Evolutionary conservation across 2,888 invertebrate genomes (phyloP), one percentile per base, ranked within the genome.

Genomic region (Drosophila koepferae): DNA sequence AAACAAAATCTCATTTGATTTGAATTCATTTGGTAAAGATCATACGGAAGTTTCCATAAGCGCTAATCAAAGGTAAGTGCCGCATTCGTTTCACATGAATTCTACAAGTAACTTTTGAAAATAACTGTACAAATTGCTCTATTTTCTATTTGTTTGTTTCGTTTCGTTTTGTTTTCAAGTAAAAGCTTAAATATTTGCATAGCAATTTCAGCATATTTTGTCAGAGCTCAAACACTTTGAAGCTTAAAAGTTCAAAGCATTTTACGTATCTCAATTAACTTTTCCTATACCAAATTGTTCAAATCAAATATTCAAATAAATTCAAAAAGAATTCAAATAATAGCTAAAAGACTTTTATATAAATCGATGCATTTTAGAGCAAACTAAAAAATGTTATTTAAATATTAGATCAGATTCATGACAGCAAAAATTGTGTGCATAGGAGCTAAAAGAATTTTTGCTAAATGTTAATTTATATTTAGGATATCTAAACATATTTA

Each of bases 21-120:
- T 78, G 55, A 71, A 74, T 85, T 75, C 61, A 81, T 74, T 67
- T 72, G 83, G 78, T 79, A 82, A 91, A 93, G 93, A 93, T 89
- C 92, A 92, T 74, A 93, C 93, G 90, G 93, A 93, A 85, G 91
- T 92, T 70, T 92, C 92, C 71, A 91, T 93, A 89, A 93, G 93
- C 80, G 92, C 92, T 70, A 92, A 91, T 58, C 93, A 93, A 81
- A 93, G 93, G 93, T 93, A 93, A 93, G 93, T 84, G 64, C 46
- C 34, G 46, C 61, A 68, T 68, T 67, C 44, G 20, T 28, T 41
- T 41, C 34, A 9, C 8, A 10, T 44, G 20, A 9, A 66, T 28
- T 51, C 60, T 9, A 63, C 40, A 7, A 54, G 56, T 72, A 74
- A 72, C 12, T 54, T 43, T 23, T 1, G 8, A 4, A 43, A 41